Evolutionary conservation across 2,797 vertebrate genomes (phyloP).

Genomic region (Petrocephalus sullivani): DNA sequence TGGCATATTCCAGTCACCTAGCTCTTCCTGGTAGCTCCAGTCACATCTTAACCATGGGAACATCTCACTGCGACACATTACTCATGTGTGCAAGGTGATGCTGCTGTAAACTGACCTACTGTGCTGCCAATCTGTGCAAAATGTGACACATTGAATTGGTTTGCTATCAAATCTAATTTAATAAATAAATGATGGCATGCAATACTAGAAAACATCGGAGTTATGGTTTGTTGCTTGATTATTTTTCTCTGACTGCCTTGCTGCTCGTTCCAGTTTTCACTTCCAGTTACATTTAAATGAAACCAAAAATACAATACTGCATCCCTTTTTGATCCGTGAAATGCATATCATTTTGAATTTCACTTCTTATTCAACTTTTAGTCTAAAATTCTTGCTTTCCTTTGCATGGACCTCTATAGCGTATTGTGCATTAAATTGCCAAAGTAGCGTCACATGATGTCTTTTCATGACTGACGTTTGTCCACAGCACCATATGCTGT

Average conservation of each 20-base stretch:
- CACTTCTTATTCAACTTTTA: background rate
- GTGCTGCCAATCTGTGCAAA: background rate
- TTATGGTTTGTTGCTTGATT: background rate
- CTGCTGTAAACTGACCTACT: background rate
- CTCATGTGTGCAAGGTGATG: background rate
- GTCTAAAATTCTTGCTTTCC: background rate
- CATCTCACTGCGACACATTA: background rate
- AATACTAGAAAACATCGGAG: background rate
- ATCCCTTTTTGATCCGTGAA: background rate
- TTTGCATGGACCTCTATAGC: background rate
- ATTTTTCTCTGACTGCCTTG: background rate
- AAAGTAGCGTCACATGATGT: background rate
- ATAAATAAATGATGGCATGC: background rate
- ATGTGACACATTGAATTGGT: no score
- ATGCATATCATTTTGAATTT: background rate
- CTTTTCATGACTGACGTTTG: background rate
- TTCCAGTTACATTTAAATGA: background rate
- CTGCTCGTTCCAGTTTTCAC: background rate
- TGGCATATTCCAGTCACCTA: background rate
- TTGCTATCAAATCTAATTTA: background rate
- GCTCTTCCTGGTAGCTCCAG: no score
- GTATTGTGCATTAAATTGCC: background rate
- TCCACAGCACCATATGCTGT: background rate
- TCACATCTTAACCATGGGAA: no score
- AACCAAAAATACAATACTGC: background rate